Evolutionary conservation across 2,888 invertebrate genomes (phyloP), one percentile per base, ranked within the genome.

Genomic region (Platycheirus rosarum): DNA sequence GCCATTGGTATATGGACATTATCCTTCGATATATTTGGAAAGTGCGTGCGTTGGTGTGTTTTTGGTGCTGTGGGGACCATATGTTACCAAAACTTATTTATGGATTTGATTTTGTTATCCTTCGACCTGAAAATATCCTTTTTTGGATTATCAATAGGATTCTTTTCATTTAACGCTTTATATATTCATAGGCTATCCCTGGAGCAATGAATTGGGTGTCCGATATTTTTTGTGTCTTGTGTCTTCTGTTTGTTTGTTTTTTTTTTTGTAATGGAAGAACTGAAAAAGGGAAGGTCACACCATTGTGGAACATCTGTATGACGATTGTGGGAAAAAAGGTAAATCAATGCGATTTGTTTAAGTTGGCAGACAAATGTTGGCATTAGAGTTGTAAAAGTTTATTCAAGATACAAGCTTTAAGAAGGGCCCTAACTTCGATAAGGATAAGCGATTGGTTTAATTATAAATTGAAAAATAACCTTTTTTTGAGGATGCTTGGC

Each of bases 31-130:
- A 11, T 35, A 11, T 26, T 18, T 3, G 5, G 51, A 40, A 35
- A 66, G 23, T 65, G 49, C 53, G 53, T 63, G 69, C 29, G 23
- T 60, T 44, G n/a, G 7, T 35, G 18, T 46, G 23, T 6, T 23
- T 4, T 6, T 46, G 44, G 35, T 37, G 37, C 23, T 46, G 3
- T 35, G 42, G 66, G 66, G 29, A 66, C 65, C 80, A 76, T 76
- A 62, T 80, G 80, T 70, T 76, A 60, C 76, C 60, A 60, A 70
- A 79, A 74, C 48, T 80, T 80, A 80, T 80, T 80, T 80, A 76
- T 70, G 76, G 66, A 60, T 76, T 80, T 76, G 70, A 66, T 76
- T 80, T 80, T 32, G 60, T 76, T 76, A 70, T 80, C 70, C 76
- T 80, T 76, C 51, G 69, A 74, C 74, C 68, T 79, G 66, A 60